A percentile compares a stretch with the other conserved stretches of the same genome.
Evolutionary conservation across 2,888 invertebrate genomes (phyloP).

Genomic region (Drosophila greeni): DNA sequence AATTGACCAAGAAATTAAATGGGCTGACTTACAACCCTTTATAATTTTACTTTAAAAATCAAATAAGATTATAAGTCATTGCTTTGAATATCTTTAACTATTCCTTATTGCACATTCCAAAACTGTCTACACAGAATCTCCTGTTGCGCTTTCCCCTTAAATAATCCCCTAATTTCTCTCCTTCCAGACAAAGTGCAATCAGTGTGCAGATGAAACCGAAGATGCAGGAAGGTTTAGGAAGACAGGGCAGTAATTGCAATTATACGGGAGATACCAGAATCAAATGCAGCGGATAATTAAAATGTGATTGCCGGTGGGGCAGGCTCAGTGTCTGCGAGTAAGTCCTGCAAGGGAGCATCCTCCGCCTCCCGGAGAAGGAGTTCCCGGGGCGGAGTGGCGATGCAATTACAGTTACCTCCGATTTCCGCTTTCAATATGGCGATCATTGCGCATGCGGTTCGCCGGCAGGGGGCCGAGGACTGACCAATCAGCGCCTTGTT

Average conservation of each 20-base stretch:
- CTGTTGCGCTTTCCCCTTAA: neutral
- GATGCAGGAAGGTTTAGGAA: neutral
- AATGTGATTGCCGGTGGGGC: slow-evolving; percentile 27
- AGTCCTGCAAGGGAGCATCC: slow-evolving; percentile 16
- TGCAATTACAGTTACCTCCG: slow-evolving; percentile 34
- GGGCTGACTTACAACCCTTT: neutral
- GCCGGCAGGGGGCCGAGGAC: slow-evolving; percentile 5
- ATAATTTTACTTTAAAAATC: no score
- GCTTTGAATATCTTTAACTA: no score
- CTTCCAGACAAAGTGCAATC: neutral
- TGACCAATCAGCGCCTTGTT: slow-evolving; percentile 71
- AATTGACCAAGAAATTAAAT: neutral
- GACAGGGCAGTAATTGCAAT: slow-evolving; percentile 43
- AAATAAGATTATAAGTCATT: neutral
- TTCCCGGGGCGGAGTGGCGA: slow-evolving; percentile 4
- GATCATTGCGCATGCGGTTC: slow-evolving; percentile 73
- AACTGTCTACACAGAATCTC: neutral
- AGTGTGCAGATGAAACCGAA: slow-evolving; percentile 10
- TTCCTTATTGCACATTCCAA: neutral
- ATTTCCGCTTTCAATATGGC: slow-evolving; percentile 67
- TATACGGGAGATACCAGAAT: slow-evolving; percentile 16
- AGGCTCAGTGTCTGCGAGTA: slow-evolving; percentile 16
- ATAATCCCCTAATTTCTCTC: neutral
- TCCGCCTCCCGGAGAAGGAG: slow-evolving; percentile 4
- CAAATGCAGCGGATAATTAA: slow-evolving; percentile 40